Conservation (phyloP, 2,113 vertebrate genomes). For the Symphodus melops region DNA sequence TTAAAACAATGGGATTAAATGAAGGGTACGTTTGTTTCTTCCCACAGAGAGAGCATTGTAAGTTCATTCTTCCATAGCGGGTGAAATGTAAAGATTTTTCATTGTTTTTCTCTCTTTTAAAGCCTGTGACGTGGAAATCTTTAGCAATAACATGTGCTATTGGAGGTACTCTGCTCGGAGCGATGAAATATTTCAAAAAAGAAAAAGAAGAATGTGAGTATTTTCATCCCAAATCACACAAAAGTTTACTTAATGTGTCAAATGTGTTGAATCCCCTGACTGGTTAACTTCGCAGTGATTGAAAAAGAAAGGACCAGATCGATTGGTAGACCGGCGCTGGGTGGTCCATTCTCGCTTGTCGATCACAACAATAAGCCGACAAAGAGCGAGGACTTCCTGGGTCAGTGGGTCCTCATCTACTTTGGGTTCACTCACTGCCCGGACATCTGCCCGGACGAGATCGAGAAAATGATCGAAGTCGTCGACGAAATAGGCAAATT, state of each 20-base stretch:
- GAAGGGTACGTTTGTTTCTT: too few species aligned
- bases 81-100: background rate
- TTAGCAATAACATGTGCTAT: slow-evolving; percentile 89
- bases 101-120: slow-evolving; percentile 46
- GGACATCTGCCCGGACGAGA: slow-evolving; percentile 96
- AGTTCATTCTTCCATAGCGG: too few species aligned
- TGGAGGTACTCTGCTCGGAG: slow-evolving; percentile 87
- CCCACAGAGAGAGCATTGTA: too few species aligned
- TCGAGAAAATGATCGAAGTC: slow-evolving; percentile 96
- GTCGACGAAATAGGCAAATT: slow-evolving; percentile 92
- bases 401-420: slow-evolving; percentile 95
- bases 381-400: slow-evolving; percentile 89
- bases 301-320: slow-evolving; percentile 88
- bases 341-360: slow-evolving; percentile 92
- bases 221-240: background rate
- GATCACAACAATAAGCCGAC: slow-evolving; percentile 87
- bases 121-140: slow-evolving; percentile 96
- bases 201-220: slow-evolving; percentile 89
- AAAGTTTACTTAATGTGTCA: background rate
- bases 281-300: slow-evolving; percentile 78
- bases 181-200: slow-evolving; percentile 91
- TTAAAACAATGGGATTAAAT: too few species aligned
- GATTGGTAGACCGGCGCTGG: slow-evolving; percentile 90
- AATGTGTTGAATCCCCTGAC: background rate
- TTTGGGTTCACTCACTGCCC: slow-evolving; percentile 99